Evolutionary conservation across 2,888 invertebrate genomes (phyloP).

Genomic region (Stramonita haemastoma): DNA sequence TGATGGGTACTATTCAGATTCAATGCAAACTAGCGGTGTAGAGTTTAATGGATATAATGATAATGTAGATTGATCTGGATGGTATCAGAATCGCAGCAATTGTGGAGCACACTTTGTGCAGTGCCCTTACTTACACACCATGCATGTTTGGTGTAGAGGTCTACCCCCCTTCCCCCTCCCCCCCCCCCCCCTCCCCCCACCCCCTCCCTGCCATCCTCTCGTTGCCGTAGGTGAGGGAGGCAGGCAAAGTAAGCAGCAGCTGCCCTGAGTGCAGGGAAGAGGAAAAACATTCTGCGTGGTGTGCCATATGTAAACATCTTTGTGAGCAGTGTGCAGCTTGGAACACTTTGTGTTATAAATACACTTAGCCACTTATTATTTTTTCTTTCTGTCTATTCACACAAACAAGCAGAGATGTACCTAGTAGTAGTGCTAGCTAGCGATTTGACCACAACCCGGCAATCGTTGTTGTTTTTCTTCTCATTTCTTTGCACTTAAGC

Average conservation of each 20-base stretch:
- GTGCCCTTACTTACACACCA: constrained; percentile 5
- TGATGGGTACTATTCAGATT: not conserved
- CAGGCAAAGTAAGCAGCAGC: not conserved
- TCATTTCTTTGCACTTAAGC: not conserved
- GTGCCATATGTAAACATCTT: constrained; percentile 28
- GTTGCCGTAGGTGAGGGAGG: not conserved
- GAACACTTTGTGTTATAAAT: constrained; percentile 4
- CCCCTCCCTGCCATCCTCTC: not conserved
- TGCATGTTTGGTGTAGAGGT: not conserved
- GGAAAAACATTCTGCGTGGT: not conserved
- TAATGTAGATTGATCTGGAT: not conserved
- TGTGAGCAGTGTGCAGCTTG: constrained; percentile 30
- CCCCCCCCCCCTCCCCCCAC: not conserved
- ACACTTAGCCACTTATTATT: not conserved
- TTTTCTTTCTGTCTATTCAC: not conserved
- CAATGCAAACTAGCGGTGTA: constrained; percentile 18
- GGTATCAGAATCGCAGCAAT: constrained; percentile 15
- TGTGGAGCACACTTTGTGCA: constrained; percentile 16
- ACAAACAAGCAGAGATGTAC: not conserved
- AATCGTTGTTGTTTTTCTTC: too few species aligned
- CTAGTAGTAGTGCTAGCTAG: too few species aligned
- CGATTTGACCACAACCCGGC: too few species aligned
- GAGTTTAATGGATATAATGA: not conserved
- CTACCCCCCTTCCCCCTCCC: not conserved
- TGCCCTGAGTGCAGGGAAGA: not conserved